Evolutionary conservation across 2,797 vertebrate genomes (phyloP).

Genomic region (Uromys caudimaculatus): DNA sequence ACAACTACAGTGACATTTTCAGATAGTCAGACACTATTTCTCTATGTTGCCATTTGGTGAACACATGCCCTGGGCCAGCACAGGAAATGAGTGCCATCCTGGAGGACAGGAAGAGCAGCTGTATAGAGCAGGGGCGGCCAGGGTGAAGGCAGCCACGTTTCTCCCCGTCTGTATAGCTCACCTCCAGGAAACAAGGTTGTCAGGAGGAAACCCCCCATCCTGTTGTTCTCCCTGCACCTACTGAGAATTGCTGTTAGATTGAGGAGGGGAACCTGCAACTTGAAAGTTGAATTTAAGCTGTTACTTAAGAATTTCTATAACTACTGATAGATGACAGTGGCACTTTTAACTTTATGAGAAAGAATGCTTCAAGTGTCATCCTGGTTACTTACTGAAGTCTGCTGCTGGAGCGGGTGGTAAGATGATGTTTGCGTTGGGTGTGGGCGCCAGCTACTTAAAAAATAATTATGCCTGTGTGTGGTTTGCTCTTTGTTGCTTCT

Average conservation of each 20-base stretch:
- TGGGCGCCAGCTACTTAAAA: slow-evolving; percentile 62
- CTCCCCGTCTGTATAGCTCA: not conserved
- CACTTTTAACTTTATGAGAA: slow-evolving; percentile 54
- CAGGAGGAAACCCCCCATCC: not conserved
- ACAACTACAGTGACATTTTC: not conserved
- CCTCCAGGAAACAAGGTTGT: not conserved
- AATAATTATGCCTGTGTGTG: slow-evolving; percentile 16
- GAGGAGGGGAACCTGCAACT: not conserved
- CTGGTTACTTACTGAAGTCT: slow-evolving; percentile 63
- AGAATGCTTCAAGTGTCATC: slow-evolving; percentile 64
- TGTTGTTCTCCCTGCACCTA: not conserved
- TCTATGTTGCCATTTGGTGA: not conserved
- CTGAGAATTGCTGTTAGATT: not conserved
- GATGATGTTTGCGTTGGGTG: slow-evolving; percentile 67
- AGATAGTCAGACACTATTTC: not conserved
- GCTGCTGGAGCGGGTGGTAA: slow-evolving; percentile 51
- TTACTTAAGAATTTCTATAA: slow-evolving; percentile 70
- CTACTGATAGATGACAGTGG: slow-evolving; percentile 56
- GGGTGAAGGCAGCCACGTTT: not conserved
- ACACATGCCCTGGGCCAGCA: not conserved
- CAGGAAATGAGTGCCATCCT: not conserved
- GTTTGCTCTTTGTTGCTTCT: slow-evolving; percentile 52
- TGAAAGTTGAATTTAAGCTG: slow-evolving; percentile 49
- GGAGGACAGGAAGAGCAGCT: not conserved
- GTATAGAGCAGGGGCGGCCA: not conserved